These are phyloP conservation scores for Xestia c-nigrum DNA, from an alignment of 2,888 invertebrate species.

Conservation along the genomic window DNA sequence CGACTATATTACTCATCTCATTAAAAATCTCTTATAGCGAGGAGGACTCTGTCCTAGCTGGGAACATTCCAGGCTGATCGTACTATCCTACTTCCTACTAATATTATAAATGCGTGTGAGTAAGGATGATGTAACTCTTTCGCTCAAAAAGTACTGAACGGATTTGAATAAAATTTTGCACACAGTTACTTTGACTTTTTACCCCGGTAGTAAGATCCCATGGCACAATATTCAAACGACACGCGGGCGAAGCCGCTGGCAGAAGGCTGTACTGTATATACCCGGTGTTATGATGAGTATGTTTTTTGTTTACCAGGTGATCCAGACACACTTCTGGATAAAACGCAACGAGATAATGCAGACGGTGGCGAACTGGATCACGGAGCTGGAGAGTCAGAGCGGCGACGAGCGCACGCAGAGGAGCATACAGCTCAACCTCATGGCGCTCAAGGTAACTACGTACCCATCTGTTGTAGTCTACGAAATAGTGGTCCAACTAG, in stretches of 20 bases:
- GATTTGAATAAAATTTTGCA: too few species aligned
- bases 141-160: too few species aligned
- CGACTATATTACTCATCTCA: background rate
- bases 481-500: too few species aligned
- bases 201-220: too few species aligned
- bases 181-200: too few species aligned
- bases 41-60: background rate
- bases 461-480: too few species aligned
- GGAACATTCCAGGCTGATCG: background rate
- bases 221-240: too few species aligned
- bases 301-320: slow-evolving; percentile 91
- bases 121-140: too few species aligned
- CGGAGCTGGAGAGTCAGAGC: slow-evolving; percentile 95
- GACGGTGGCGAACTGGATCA: slow-evolving; percentile 97
- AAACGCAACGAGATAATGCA: slow-evolving; percentile 97
- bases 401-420: slow-evolving; percentile 95
- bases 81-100: background rate
- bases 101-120: too few species aligned
- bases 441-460: slow-evolving; percentile 91
- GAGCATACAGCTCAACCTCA: slow-evolving; percentile 93
- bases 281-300: background rate
- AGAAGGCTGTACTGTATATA: background rate
- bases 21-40: background rate
- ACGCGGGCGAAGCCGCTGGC: too few species aligned
- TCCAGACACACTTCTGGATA: slow-evolving; percentile 98